A percentile compares a stretch with the other conserved stretches of the same genome.
Evolutionary conservation across 2,113 vertebrate species (phyloP).

Genomic region (Orycteropus afer): DNA sequence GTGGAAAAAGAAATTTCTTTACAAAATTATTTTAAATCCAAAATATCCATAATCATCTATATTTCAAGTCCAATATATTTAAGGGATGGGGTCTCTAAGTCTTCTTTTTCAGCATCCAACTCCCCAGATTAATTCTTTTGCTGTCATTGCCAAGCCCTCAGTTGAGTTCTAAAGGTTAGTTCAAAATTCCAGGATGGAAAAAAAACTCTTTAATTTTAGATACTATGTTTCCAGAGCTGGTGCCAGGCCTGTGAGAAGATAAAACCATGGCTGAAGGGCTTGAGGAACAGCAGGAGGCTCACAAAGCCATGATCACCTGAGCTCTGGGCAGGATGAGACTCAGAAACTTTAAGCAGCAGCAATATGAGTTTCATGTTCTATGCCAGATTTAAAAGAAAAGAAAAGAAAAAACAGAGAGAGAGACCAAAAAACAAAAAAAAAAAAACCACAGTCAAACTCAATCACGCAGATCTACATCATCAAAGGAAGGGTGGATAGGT

Average conservation of each 20-base stretch:
- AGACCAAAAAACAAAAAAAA: conserved; percentile 63
- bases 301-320: conserved; percentile 41
- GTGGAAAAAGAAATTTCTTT: conserved; percentile 42
- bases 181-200: conserved; percentile 83
- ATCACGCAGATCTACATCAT: not conserved
- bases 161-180: conserved; percentile 80
- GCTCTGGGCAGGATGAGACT: conserved; percentile 15
- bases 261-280: conserved; percentile 29
- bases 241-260: conserved; percentile 80
- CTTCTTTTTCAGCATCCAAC: not conserved
- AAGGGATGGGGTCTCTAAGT: not conserved
- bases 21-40: conserved; percentile 71
- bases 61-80: conserved; percentile 37
- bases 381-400: conserved; percentile 64
- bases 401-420: conserved; percentile 57
- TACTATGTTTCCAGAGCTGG: conserved; percentile 81
- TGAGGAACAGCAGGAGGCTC: conserved; percentile 68
- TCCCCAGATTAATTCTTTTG: conserved; percentile 63
- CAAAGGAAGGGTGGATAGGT: conserved; percentile 14
- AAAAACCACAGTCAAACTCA: conserved; percentile 43
- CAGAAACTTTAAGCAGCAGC: conserved; percentile 8
- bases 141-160: conserved; percentile 54
- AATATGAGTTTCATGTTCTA: not conserved
- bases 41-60: conserved; percentile 65
- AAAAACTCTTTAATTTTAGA: conserved; percentile 84